Percentiles rank a stretch among this genome's conserved stretches.
Conservation (phyloP, 2,113 vertebrate genomes). For the Forbesichthys agassizii region DNA sequence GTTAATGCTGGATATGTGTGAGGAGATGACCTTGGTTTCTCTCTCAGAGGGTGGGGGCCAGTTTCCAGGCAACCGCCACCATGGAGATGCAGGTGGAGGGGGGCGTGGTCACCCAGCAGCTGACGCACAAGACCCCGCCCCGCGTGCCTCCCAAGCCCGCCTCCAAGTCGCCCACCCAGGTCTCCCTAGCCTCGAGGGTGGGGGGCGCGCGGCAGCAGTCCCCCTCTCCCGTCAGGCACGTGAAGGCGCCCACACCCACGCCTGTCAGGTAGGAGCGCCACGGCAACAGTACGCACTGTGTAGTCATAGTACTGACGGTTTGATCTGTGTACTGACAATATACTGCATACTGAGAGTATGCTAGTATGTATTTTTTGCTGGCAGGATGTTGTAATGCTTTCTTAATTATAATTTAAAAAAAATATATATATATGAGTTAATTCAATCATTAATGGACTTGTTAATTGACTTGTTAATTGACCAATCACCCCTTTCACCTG, state of each 20-base stretch:
- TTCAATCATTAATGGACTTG: no score
- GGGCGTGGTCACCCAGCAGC: constrained; percentile 72
- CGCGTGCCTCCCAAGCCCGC: constrained; percentile 87
- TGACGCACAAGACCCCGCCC: constrained; percentile 92
- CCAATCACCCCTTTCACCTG: no score
- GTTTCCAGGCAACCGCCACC: constrained; percentile 84
- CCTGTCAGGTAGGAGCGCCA: constrained; percentile 84
- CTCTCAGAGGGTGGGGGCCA: constrained; percentile 85
- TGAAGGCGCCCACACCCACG: constrained; percentile 88
- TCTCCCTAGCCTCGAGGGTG: constrained; percentile 78
- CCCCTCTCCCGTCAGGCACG: constrained; percentile 91
- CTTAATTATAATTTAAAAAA: no score
- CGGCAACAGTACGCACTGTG: background rate
- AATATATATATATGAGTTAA: no score
- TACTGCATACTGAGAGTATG: no score
- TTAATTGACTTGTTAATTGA: no score
- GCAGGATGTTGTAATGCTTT: no score
- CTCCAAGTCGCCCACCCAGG: constrained; percentile 88
- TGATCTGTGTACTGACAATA: no score
- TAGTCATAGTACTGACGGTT: no score
- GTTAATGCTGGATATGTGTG: background rate
- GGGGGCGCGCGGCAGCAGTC: constrained; percentile 88
- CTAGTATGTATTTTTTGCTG: no score
- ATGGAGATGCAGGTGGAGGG: constrained; percentile 87
- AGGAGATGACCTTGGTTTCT: background rate